Base-by-base conservation (phyloP, 1,140 invertebrate genomes). In the Elysia chlorotica region DNA sequence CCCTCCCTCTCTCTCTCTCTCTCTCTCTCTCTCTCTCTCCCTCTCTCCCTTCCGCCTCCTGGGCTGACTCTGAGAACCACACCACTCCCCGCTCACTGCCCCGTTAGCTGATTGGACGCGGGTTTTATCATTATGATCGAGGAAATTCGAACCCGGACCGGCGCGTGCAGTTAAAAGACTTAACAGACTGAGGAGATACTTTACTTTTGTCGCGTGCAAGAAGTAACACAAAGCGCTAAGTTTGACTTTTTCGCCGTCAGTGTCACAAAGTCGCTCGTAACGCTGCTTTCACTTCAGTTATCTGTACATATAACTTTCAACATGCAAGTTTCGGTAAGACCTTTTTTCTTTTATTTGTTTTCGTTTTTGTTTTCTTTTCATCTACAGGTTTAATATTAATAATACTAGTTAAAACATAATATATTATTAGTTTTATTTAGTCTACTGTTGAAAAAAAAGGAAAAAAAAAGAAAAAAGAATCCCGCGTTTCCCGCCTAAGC, bases 11-110 rank as follows among this genome's bases (percentile, higher is more conserved):
- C 54, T 57, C 54, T 57, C 21, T n/a, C 21, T 57, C 54, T 57
- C 54, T 57, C 54, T 57, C 54, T 57, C 54, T 57, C 54, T 57
- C 54, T 57, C 21, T 57, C 54, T 57, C 21, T 57, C 54, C 30
- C 54, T 57, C 54, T 57, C 54, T 57, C 21, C 30, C 54, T n/a
- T 23, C 30, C 54, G 6, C 54, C 30, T 28, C 30, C 54, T 57
- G n/a, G n/a, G n/a, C n/a, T n/a, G n/a, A n/a, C n/a, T n/a, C n/a
- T n/a, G n/a, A n/a, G n/a, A n/a, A n/a, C n/a, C 54, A 23, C 54
- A 23, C 21, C 30, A n/a, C 30, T 28, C 30, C 54, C n/a, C 54
- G n/a, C 54, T 10, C 5, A 6, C 54, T n/a, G n/a, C 4, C 5
- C 5, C 21, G n/a, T 4, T 57, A 6, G n/a, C n/a, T 57, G n/a